Base-by-base conservation (phyloP, 2,888 invertebrate species). In the Orthosia gothica region DNA sequence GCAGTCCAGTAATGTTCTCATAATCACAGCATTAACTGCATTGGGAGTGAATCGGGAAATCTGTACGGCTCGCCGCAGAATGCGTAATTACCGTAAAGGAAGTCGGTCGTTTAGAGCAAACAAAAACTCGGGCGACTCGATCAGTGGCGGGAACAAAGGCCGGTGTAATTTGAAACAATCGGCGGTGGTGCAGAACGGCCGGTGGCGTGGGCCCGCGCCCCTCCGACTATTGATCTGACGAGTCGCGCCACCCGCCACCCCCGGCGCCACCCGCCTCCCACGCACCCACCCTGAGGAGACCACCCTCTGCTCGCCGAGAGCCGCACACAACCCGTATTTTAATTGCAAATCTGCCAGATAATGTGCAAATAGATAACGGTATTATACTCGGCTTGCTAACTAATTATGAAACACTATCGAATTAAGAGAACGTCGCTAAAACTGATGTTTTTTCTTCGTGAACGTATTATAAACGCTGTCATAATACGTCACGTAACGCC, bases 301-400 rank as follows among this genome's bases (percentile, higher is more conserved):
- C 90, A 88, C 90, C 92, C 91, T 86, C 83, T 81, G 90, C 88
- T 83, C 87, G 88, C 76, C 89, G 85, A 86, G 79, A 88, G 88
- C 84, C 89, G 90, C 91, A 89, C 90, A 93, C 94, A 94, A 93
- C 94, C 95, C 95, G 92, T 94, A 96, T 96, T 96, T 96, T 96
- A 96, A 96, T 96, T 96, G 96, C 95, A 96, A 96, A 96, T 96
- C 96, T 95, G 95, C 95, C 94, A 95, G 96, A 96, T 96, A 96
- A 96, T 96, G 95, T 94, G 95, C 95, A 96, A 96, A 96, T 96
- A 96, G 96, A 96, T 96, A 96, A 95, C 95, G 92, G 94, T 91
- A 95, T 96, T 96, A 95, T 95, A 94, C 94, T 93, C 92, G 89
- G 91, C 94, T 94, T 92, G 94, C 93, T 94, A 93, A 95, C 95